phyloP scores from a whole-genome alignment of 1,140 invertebrate species.

The Drosophila ironensis region DNA sequence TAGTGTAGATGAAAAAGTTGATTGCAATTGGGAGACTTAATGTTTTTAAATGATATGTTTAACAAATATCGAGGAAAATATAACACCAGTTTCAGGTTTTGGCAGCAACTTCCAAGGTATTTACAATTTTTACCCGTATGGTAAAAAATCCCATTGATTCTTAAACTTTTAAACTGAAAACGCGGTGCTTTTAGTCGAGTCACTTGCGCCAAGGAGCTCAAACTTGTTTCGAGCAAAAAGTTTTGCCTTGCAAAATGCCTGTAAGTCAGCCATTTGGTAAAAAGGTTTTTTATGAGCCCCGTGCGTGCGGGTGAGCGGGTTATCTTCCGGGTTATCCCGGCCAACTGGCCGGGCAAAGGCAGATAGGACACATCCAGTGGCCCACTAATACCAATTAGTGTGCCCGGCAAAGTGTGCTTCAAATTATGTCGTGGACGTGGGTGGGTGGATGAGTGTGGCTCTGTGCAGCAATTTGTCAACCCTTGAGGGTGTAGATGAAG shows the following conservation, averaged over 20 bases:
- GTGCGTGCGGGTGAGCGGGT: constrained; percentile 6
- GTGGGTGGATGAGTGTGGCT: constrained; percentile 31
- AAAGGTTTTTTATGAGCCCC: constrained; percentile 40
- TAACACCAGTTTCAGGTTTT: too few species aligned
- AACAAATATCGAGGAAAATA: too few species aligned
- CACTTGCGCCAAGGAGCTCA: too few species aligned
- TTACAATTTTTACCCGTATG: too few species aligned
- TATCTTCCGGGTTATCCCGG: neutral
- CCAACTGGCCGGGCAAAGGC: neutral
- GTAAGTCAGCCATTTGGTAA: constrained; percentile 30
- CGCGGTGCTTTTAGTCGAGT: too few species aligned
- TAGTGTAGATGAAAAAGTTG: too few species aligned
- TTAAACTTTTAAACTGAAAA: too few species aligned
- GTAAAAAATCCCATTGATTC: too few species aligned
- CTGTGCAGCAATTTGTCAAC: constrained; percentile 68
- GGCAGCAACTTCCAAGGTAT: too few species aligned
- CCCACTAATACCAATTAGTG: constrained; percentile 74
- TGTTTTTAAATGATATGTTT: too few species aligned
- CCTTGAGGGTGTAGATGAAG: constrained; percentile 31
- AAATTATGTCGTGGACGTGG: constrained; percentile 53
- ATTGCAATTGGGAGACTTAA: too few species aligned
- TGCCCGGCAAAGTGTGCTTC: constrained; percentile 66
- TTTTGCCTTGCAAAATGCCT: constrained; percentile 7
- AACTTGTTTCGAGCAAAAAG: too few species aligned
- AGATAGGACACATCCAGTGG: constrained; percentile 66